Evolutionary conservation across 2,113 vertebrate genomes (phyloP).

Genomic region (Sapajus apella): DNA sequence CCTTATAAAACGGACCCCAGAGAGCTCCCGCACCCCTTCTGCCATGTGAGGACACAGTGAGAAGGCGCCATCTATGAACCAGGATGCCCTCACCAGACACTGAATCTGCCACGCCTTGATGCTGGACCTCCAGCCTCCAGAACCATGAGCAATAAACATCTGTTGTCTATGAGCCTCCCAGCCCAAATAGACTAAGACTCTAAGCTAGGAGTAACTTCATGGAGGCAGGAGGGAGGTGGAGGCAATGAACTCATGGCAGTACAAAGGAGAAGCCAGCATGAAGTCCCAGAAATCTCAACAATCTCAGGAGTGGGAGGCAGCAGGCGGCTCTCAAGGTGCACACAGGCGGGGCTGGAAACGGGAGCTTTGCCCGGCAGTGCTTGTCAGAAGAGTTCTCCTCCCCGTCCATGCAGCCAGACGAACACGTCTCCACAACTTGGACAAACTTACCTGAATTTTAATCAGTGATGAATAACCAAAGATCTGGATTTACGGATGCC

Average conservation of each 20-base stretch:
- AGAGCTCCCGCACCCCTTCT: background rate
- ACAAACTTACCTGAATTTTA: background rate
- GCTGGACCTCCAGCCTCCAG: background rate
- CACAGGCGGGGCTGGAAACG: background rate
- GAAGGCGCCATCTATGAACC: background rate
- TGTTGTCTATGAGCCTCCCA: background rate
- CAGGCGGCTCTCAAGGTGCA: background rate
- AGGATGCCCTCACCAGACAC: background rate
- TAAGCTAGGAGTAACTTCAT: background rate
- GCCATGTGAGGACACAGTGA: background rate
- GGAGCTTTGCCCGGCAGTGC: background rate
- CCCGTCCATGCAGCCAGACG: background rate
- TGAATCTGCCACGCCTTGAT: background rate
- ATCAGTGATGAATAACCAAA: background rate
- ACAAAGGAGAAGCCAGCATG: background rate
- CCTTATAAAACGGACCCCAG: background rate
- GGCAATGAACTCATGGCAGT: background rate
- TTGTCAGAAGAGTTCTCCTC: background rate
- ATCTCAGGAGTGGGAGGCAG: background rate
- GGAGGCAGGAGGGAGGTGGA: background rate
- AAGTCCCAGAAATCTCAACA: background rate
- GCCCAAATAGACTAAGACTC: background rate
- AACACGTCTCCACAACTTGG: background rate
- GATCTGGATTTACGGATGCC: background rate
- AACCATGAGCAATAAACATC: background rate